Evolutionary conservation across 1,140 invertebrate genomes (phyloP), one percentile per base, ranked within the genome.

Genomic region (Drosophila sp.): DNA sequence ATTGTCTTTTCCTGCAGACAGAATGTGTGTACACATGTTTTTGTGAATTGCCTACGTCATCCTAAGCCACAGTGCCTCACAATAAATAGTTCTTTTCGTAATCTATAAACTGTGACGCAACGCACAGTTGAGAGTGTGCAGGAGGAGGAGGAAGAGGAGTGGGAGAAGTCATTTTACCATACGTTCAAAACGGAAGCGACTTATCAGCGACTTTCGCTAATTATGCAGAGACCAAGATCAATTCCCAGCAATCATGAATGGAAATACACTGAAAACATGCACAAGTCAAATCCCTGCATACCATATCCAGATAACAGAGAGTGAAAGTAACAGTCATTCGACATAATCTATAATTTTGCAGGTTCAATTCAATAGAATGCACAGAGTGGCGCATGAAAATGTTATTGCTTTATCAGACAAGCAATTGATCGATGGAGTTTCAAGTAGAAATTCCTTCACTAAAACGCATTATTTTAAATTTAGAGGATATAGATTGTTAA

Each of bases 1-100:
- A 83, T 87, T 87, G 84, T 87, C 76, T 86, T 76, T 79, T 56
- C 66, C 58, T 11, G 58, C 69, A 70, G 84, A 77, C 77, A 72
- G 68, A 50, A 79, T 57, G 38, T 29, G 35, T 38, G 66, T 66
- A 60, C 72, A 75, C 78, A 80, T 68, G 70, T 80, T 70, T 17
- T 56, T 67, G 58, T 47, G 40, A 72, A 76, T 66, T 66, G 75
- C 75, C 75, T 77, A 77, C 75, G 73, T 77, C 73, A 77, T 40
- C 74, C 57, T 41, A 62, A 61, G 29, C 35, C 25, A 38, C 8
- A 10, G 23, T 50, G 2, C 23, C 64, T 29, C 30, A 10, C 35
- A 0, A 8, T 17, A 17, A 17, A 17, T 17, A 35, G 33, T 35
- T 23, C 44, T 7, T 44, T 27, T 4, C 25, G 8, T 50, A 23